Evolutionary conservation across 1,140 invertebrate genomes (phyloP).

Genomic region (Teleogryllus occipitalis): DNA sequence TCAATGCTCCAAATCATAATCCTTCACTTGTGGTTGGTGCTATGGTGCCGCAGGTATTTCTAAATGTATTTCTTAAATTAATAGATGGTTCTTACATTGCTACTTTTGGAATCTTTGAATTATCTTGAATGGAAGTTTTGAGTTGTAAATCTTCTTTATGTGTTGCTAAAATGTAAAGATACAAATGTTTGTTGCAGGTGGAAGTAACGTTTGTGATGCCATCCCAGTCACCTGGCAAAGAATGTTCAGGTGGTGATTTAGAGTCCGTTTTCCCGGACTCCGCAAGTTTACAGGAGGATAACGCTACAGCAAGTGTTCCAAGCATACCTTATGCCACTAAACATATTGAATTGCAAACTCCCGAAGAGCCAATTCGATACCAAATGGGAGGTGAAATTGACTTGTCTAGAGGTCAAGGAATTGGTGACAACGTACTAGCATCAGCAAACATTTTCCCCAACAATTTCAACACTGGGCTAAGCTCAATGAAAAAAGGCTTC

Average conservation of each 20-base stretch:
- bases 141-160: no score
- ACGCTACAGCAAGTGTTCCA: constrained; percentile 29
- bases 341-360: background rate
- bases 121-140: no score
- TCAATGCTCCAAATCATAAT: constrained; percentile 41
- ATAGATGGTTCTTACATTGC: background rate
- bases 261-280: constrained; percentile 74
- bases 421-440: background rate
- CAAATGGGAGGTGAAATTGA: background rate
- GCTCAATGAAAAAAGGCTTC: constrained; percentile 70
- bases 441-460: background rate
- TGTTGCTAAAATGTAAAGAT: background rate
- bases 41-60: constrained; percentile 57
- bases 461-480: constrained; percentile 43
- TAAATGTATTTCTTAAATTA: background rate
- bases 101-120: no score
- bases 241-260: constrained; percentile 61
- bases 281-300: constrained; percentile 66
- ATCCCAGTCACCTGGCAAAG: constrained; percentile 65
- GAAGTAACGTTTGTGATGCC: constrained; percentile 84
- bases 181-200: constrained; percentile 31
- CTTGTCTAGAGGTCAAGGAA: no score
- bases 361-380: background rate
- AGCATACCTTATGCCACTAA: background rate
- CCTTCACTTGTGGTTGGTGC: constrained; percentile 64